A percentile compares a stretch with the other conserved stretches of the same genome.
These are phyloP conservation scores for Monochamus alternatus DNA, from an alignment of 2,888 invertebrate genomes.

Conservation along the genomic window DNA sequence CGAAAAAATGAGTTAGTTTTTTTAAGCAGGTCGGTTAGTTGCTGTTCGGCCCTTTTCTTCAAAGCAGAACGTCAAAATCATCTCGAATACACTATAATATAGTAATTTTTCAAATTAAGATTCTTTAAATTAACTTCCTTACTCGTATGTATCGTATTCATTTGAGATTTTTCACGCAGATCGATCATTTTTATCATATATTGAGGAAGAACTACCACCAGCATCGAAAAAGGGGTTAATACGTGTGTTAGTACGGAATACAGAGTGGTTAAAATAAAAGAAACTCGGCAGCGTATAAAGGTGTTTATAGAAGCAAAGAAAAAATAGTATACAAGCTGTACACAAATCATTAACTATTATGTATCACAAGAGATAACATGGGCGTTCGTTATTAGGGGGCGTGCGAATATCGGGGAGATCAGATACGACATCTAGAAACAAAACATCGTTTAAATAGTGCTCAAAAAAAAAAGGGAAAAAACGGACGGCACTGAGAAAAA, in stretches of 20 bases:
- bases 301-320: slow-evolving; percentile 35
- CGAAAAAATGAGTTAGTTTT: not conserved
- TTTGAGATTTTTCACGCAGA: no score
- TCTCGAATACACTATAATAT: no score
- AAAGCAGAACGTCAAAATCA: no score
- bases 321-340: slow-evolving; percentile 29
- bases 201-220: not conserved
- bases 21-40: not conserved
- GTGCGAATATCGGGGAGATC: slow-evolving; percentile 40
- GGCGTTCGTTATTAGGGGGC: slow-evolving; percentile 38
- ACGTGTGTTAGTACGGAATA: slow-evolving; percentile 27
- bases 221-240: slow-evolving; percentile 22
- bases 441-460: slow-evolving; percentile 34
- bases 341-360: not conserved
- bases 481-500: not conserved
- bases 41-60: not conserved
- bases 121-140: no score
- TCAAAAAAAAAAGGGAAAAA: slow-evolving; percentile 8
- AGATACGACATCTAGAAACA: slow-evolving; percentile 48
- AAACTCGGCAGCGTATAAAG: slow-evolving; percentile 25
- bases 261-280: slow-evolving; percentile 50
- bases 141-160: no score
- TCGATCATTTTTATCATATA: not conserved
- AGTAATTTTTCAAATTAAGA: no score
- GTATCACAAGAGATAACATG: slow-evolving; percentile 45